These are phyloP conservation scores for Paedocypris sp. DNA, from an alignment of 2,113 vertebrate species.

Conservation along the genomic window DNA sequence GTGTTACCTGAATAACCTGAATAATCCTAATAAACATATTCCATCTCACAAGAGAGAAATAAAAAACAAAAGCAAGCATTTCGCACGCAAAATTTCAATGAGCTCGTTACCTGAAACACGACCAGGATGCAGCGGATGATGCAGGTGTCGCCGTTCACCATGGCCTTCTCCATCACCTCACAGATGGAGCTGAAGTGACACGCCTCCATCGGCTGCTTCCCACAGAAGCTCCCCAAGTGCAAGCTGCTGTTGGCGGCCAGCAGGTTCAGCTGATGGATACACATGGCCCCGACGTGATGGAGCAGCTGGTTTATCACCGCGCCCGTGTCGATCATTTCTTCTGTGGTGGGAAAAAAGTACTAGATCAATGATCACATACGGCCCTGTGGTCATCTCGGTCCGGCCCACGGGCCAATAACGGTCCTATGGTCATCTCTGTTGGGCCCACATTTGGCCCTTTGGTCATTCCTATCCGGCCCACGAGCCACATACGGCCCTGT, in stretches of 20 bases:
- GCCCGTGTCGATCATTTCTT: constrained; percentile 79
- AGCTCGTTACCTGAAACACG: constrained; percentile 93
- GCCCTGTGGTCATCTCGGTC: too few relatives aligned
- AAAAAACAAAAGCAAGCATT: too few relatives aligned
- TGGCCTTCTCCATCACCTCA: constrained; percentile 98
- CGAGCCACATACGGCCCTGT: too few relatives aligned
- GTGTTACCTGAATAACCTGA: too few relatives aligned
- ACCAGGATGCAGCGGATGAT: constrained; percentile 93
- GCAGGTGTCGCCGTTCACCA: constrained; percentile 90
- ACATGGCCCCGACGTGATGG: constrained; percentile 98
- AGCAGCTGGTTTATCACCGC: constrained; percentile 94
- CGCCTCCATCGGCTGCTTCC: constrained; percentile 89
- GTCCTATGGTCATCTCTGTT: too few relatives aligned
- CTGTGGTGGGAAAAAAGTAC: constrained; percentile 46
- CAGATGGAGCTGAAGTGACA: constrained; percentile 94
- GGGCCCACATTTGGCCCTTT: too few relatives aligned
- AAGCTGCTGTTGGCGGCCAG: constrained; percentile 75
- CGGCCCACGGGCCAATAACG: too few relatives aligned
- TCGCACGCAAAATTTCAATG: too few relatives aligned
- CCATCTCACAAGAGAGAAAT: too few relatives aligned
- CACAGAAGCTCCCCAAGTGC: constrained; percentile 77
- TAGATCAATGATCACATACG: too few relatives aligned
- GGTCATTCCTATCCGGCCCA: too few relatives aligned
- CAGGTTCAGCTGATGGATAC: constrained; percentile 93
- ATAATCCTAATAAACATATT: too few relatives aligned